Percentiles rank a stretch among this genome's conserved stretches.
phyloP scores from a whole-genome alignment of 2,888 invertebrate species.

The Spilarctia lutea region DNA sequence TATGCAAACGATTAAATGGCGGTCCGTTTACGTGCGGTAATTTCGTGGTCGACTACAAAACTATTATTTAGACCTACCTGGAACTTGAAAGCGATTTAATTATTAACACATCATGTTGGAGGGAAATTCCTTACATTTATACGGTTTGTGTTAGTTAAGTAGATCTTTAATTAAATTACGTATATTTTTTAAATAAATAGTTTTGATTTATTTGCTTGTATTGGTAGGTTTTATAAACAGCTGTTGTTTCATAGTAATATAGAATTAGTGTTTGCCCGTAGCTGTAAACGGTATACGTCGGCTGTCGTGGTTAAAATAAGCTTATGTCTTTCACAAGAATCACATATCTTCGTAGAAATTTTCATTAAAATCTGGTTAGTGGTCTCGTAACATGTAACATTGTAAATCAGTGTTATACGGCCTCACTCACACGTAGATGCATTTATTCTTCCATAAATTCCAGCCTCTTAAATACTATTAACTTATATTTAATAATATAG shows the following conservation, averaged over 20 bases:
- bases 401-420: neutral
- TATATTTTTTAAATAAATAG: neutral
- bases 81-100: slow-evolving; percentile 49
- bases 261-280: too few species aligned
- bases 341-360: too few species aligned
- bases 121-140: slow-evolving; percentile 7
- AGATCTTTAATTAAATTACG: slow-evolving; percentile 3
- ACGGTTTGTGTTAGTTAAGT: neutral
- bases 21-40: slow-evolving; percentile 71
- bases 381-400: neutral
- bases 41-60: slow-evolving; percentile 72
- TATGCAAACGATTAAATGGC: slow-evolving; percentile 81
- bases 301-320: too few species aligned
- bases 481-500: neutral
- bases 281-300: too few species aligned
- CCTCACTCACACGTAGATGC: neutral
- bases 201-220: neutral
- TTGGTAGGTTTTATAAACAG: neutral
- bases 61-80: slow-evolving; percentile 69
- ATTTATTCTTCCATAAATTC: slow-evolving; percentile 10
- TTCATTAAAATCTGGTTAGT: too few species aligned
- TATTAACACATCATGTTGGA: slow-evolving; percentile 28
- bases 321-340: too few species aligned
- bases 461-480: slow-evolving; percentile 1
- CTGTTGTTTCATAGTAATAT: neutral